Base-by-base conservation (phyloP, 2,797 vertebrate genomes). In the Bufotes viridis region DNA sequence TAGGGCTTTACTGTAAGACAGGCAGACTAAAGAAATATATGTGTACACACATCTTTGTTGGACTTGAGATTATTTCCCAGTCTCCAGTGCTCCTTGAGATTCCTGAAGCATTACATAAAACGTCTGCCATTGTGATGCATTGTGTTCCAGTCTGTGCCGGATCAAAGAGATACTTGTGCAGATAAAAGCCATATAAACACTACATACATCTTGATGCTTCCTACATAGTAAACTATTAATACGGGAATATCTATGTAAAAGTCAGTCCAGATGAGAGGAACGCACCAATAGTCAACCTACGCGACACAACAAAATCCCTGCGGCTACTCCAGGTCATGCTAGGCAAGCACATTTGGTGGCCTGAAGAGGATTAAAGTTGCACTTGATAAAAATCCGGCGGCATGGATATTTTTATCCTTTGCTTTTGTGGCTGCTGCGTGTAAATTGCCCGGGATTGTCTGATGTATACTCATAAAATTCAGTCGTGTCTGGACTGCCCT, bases 401-500 rank as follows among this genome's bases (percentile, higher is more conserved):
- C 57, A 63, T 34, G 61, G 87, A 75, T 84, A 84, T 88, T 88
- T 88, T 63, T 78, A 84, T 85, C 78, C 67, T 88, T 11, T 74
- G 12, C 53, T 34, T 85, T 85, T 85, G 82, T 85, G 78, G 55
- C 76, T 84, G 81, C 11, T 60, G 53, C 84, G 63, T 84, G 82
- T 88, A 74, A 80, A 84, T 61, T 58, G 81, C 82, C 51, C 0
- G 11, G 75, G 76, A 78, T 84, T 72, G 53, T 79, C 81, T 88
- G 87, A 67, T 84, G 74, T 84, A 70, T 72, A 81, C 87, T 85
- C 57, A 42, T 88, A 88, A 88, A 85, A 84, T 17, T 53, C 82
- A 84, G 67, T 85, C 87, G 75, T 88, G 87, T 85, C 87, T 88
- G 87, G 87, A 65, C 87, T 80, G 74, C 78, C 69, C 82, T 84